Percentiles rank a stretch among this genome's conserved stretches.
Evolutionary conservation across 64 coral and sea anemone genomes (phyloP).

Genomic region (Stichodactyla helianthus): DNA sequence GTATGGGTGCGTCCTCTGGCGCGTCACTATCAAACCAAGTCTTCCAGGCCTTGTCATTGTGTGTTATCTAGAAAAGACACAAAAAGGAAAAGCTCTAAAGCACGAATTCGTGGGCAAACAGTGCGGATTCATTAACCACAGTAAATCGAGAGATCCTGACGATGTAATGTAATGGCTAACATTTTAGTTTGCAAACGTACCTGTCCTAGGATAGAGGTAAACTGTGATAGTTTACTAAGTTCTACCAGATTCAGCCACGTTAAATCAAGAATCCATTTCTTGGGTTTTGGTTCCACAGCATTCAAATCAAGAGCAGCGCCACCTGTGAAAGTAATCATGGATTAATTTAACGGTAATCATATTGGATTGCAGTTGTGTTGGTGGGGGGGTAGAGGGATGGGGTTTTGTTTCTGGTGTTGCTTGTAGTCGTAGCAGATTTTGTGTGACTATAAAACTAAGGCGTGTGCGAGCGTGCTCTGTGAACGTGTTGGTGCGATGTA

Average conservation of each 20-base stretch:
- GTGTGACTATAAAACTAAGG: too few relatives aligned
- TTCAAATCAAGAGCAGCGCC: slow-evolving; percentile 95
- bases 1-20: slow-evolving; percentile 81
- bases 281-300: slow-evolving; percentile 97
- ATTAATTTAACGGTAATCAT: not conserved
- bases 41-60: slow-evolving; percentile 91
- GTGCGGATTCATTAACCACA: too few relatives aligned
- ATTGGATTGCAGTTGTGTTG: not conserved
- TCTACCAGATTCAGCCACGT: slow-evolving; percentile 96
- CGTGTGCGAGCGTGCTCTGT: too few relatives aligned
- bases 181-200: slow-evolving; percentile 9
- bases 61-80: slow-evolving; percentile 37
- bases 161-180: too few relatives aligned
- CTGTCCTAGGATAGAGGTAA: slow-evolving; percentile 95
- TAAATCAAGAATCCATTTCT: slow-evolving; percentile 99
- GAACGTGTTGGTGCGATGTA: too few relatives aligned
- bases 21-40: slow-evolving; percentile 94
- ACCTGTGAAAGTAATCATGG: slow-evolving; percentile 34
- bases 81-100: too few relatives aligned
- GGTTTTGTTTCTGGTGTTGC: too few relatives aligned
- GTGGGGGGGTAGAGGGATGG: not conserved
- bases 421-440: too few relatives aligned
- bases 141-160: too few relatives aligned
- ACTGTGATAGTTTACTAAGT: slow-evolving; percentile 86
- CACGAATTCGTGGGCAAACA: too few relatives aligned